phyloP scores from a whole-genome alignment of 2,113 vertebrate species.

The Nibea coibor region DNA sequence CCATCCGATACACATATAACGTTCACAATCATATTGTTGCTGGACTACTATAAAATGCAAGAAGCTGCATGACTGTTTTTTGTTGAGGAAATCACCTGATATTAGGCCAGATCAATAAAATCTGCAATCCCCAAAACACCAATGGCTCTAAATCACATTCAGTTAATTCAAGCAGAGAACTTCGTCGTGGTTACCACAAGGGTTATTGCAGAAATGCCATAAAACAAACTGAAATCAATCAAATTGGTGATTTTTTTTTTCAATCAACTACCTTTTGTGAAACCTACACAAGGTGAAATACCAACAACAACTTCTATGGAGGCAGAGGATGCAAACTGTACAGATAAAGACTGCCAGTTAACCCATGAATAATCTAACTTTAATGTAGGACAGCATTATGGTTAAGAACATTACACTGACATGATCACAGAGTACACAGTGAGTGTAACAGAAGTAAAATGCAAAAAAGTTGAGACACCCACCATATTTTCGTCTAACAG shows the following conservation, averaged over 20 bases:
- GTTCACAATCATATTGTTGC: constrained; percentile 44
- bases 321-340: neutral
- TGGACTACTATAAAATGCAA: constrained; percentile 47
- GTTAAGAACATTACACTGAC: neutral
- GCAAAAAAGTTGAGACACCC: constrained; percentile 30
- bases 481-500: constrained; percentile 7
- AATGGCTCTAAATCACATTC: neutral
- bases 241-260: neutral
- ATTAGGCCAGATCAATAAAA: neutral
- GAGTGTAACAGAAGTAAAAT: neutral
- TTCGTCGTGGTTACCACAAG: neutral
- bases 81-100: neutral
- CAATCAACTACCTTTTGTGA: neutral
- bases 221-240: neutral
- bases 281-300: neutral
- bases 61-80: neutral
- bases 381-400: neutral
- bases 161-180: neutral
- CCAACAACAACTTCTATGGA: neutral
- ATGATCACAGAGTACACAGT: neutral
- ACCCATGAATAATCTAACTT: neutral
- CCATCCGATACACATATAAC: constrained; percentile 23
- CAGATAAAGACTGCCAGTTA: neutral
- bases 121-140: neutral
- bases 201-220: neutral